Percentiles rank a stretch among this genome's conserved stretches.
These are phyloP conservation scores for Sphinx pinastri DNA, from an alignment of 2,888 invertebrate species.

Conservation along the genomic window DNA sequence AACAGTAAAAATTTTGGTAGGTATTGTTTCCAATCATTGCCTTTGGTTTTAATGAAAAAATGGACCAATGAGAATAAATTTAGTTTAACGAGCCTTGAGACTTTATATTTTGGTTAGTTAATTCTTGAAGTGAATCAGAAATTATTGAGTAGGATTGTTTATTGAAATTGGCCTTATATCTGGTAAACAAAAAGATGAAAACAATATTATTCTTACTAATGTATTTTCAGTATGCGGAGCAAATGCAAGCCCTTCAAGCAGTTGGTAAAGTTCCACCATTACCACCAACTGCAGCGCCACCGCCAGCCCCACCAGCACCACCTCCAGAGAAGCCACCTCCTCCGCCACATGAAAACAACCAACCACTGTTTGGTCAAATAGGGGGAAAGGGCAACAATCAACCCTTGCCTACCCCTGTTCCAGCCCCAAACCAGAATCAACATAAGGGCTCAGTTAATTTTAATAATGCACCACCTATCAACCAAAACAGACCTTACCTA, in stretches of 20 bases:
- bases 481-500: slow-evolving; percentile 55
- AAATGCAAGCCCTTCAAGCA: slow-evolving; percentile 66
- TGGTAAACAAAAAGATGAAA: not conserved
- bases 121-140: too few relatives aligned
- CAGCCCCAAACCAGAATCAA: slow-evolving; percentile 41
- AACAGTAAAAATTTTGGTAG: too few relatives aligned
- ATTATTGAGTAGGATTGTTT: too few relatives aligned
- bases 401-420: slow-evolving; percentile 43
- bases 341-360: slow-evolving; percentile 74
- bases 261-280: slow-evolving; percentile 58
- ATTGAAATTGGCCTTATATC: too few relatives aligned
- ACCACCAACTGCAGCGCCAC: slow-evolving; percentile 60
- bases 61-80: too few relatives aligned
- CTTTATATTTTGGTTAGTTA: too few relatives aligned
- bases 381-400: slow-evolving; percentile 3
- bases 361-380: slow-evolving; percentile 60
- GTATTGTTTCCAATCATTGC: too few relatives aligned
- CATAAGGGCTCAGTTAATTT: slow-evolving; percentile 38
- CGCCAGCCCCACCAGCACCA: slow-evolving; percentile 44
- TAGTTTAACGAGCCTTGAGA: too few relatives aligned
- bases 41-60: too few relatives aligned
- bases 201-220: not conserved
- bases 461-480: slow-evolving; percentile 51
- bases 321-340: slow-evolving; percentile 60
- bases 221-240: slow-evolving; percentile 64